phyloP scores from a whole-genome alignment of 2,113 vertebrate species.

The Girardinichthys multiradiatus region DNA sequence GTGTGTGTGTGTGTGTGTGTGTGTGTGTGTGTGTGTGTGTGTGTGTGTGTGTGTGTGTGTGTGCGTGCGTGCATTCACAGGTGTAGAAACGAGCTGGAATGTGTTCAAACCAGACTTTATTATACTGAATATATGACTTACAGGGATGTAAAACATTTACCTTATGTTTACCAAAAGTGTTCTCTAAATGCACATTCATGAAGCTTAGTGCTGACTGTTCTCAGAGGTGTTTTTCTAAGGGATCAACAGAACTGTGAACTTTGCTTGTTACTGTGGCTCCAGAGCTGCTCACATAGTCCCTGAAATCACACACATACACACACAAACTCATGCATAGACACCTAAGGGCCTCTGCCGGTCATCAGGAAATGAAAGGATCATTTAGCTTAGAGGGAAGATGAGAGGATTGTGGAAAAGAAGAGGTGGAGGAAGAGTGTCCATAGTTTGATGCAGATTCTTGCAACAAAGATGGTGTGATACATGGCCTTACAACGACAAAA shows the following conservation, averaged over 20 bases:
- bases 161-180: not conserved
- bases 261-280: constrained; percentile 77
- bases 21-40: constrained; percentile 52
- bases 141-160: constrained; percentile 19
- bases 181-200: constrained; percentile 23
- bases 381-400: constrained; percentile 84
- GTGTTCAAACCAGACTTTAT: constrained; percentile 34
- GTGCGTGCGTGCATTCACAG: constrained; percentile 49
- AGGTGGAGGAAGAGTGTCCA: constrained; percentile 58
- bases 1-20: constrained; percentile 54
- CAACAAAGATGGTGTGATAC: constrained; percentile 39
- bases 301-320: constrained; percentile 24
- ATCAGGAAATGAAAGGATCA: constrained; percentile 97
- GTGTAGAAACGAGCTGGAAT: constrained; percentile 53
- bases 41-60: constrained; percentile 53
- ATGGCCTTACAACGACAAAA: constrained; percentile 5
- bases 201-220: constrained; percentile 82
- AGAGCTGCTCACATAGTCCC: constrained; percentile 57
- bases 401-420: constrained; percentile 56
- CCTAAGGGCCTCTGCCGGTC: constrained; percentile 83
- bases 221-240: constrained; percentile 85
- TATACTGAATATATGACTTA: constrained; percentile 12
- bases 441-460: constrained; percentile 51
- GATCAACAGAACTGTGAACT: constrained; percentile 92
- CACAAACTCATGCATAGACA: constrained; percentile 70